phyloP scores from a whole-genome alignment of 2,797 vertebrate species.

The Aplochiton taeniatus region DNA sequence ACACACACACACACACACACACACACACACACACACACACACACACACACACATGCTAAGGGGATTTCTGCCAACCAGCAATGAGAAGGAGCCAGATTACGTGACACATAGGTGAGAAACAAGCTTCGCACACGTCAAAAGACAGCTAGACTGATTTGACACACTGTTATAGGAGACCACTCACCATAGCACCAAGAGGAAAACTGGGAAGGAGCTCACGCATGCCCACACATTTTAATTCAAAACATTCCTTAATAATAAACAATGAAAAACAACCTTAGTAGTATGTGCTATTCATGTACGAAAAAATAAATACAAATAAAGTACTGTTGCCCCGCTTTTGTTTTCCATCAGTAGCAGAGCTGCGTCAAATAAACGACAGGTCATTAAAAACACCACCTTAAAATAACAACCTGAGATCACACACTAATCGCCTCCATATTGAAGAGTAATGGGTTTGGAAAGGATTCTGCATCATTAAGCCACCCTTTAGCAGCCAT shows the following conservation, averaged over 20 bases:
- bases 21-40: neutral
- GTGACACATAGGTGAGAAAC: constrained; percentile 39
- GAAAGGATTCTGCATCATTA: constrained; percentile 45
- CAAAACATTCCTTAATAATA: no score
- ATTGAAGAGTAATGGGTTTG: constrained; percentile 53
- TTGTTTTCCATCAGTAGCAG: no score
- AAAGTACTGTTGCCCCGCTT: no score
- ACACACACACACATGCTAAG: neutral
- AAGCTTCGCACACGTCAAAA: constrained; percentile 42
- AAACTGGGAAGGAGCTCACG: neutral
- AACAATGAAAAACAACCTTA: no score
- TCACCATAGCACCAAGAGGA: constrained; percentile 8
- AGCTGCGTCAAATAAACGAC: no score
- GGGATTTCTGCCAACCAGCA: constrained; percentile 9
- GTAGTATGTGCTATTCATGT: no score
- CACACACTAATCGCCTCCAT: constrained; percentile 56
- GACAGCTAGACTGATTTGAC: constrained; percentile 6
- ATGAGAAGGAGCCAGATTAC: constrained; percentile 33
- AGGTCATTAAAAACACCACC: no score
- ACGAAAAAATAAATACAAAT: no score
- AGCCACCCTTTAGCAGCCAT: constrained; percentile 46
- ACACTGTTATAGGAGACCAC: neutral
- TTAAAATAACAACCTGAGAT: neutral
- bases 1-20: no score
- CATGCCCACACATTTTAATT: neutral